Conservation (phyloP, 2,888 invertebrate genomes). For the Ormyrus rosae region DNA sequence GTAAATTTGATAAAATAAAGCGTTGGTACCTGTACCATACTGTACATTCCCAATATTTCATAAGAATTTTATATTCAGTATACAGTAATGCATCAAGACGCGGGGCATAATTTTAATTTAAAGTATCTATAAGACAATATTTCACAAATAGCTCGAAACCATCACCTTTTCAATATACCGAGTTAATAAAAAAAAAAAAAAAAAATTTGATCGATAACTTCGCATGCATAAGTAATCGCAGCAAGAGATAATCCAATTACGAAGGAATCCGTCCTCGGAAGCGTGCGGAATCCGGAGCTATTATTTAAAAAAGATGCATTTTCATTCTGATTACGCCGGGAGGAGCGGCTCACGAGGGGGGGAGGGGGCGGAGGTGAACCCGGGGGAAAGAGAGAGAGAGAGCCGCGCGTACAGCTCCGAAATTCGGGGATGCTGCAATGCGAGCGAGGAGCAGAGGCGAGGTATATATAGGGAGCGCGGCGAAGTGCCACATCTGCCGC, state of each 20-base stretch:
- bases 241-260: constrained; percentile 25
- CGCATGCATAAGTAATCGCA: constrained; percentile 3
- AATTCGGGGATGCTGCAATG: constrained; percentile 60
- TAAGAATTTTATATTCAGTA: too few species aligned
- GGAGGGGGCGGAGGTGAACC: background rate
- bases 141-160: background rate
- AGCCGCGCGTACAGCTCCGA: constrained; percentile 53
- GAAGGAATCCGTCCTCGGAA: background rate
- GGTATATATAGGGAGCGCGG: constrained; percentile 54
- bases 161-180: background rate
- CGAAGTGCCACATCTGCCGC: constrained; percentile 74
- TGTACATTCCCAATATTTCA: too few species aligned
- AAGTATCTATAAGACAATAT: too few species aligned
- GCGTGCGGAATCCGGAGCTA: background rate
- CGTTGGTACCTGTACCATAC: too few species aligned
- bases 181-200: background rate
- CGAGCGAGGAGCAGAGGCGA: constrained; percentile 55
- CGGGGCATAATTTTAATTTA: too few species aligned
- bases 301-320: constrained; percentile 51
- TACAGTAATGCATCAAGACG: too few species aligned
- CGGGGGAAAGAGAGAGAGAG: constrained; percentile 35
- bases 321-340: constrained; percentile 41
- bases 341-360: background rate
- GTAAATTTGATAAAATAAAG: too few species aligned
- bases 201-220: constrained; percentile 1